Conservation (phyloP, 2,113 vertebrate genomes). For the Tragelaphus imberbis region DNA sequence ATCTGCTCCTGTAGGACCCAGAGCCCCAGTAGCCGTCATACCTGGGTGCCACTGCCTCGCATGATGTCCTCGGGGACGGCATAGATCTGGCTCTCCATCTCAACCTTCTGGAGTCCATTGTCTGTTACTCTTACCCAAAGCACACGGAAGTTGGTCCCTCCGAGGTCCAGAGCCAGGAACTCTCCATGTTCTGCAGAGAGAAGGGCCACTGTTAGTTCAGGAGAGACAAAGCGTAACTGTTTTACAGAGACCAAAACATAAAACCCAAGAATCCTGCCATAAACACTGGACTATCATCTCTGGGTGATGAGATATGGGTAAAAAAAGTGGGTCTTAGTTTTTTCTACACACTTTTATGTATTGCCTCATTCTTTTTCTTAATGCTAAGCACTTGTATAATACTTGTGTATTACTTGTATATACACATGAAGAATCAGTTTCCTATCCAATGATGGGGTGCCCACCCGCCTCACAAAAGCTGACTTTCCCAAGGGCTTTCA, state of each 20-base stretch:
- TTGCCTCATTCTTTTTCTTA: not conserved
- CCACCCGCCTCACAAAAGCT: not conserved
- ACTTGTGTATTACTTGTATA: conserved; percentile 1
- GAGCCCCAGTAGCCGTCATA: conserved; percentile 23
- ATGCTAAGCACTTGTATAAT: not conserved
- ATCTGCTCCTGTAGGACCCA: not conserved
- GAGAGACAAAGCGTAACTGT: not conserved
- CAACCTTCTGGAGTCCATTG: conserved; percentile 89
- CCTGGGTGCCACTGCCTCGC: conserved; percentile 90
- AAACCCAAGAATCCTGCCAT: not conserved
- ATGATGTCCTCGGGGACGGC: conserved; percentile 92
- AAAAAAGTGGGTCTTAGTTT: not conserved
- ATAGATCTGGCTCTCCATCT: conserved; percentile 96
- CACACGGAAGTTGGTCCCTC: conserved; percentile 93
- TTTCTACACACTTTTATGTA: not conserved
- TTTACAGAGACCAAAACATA: not conserved
- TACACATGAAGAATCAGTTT: not conserved
- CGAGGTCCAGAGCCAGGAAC: conserved; percentile 93
- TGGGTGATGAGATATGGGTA: not conserved
- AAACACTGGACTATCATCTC: not conserved
- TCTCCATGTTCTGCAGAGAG: conserved; percentile 89
- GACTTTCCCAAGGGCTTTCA: not conserved
- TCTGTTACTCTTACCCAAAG: conserved; percentile 90
- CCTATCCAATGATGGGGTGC: not conserved
- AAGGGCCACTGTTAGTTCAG: not conserved